Evolutionary conservation across 2,113 vertebrate species (phyloP).

Genomic region (Enhydra lutris): DNA sequence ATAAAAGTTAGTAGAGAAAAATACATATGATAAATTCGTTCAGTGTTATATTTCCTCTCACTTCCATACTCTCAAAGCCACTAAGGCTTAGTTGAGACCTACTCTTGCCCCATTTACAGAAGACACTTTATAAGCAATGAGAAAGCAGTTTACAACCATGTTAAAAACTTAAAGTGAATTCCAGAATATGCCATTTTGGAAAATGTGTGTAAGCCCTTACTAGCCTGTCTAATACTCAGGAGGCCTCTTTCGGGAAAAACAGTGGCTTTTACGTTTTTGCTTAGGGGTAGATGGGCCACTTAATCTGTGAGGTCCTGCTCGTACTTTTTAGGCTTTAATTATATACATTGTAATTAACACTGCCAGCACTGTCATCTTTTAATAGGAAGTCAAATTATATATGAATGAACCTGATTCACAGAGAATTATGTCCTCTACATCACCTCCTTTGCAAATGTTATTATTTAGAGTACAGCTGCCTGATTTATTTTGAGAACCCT

Average conservation of each 20-base stretch:
- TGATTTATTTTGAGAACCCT: not conserved
- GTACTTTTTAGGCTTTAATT: conserved; percentile 10
- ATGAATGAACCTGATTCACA: conserved; percentile 23
- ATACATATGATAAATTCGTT: not conserved
- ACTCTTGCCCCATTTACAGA: not conserved
- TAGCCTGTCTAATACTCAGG: not conserved
- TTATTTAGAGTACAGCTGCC: not conserved
- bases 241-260: not conserved
- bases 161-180: not conserved
- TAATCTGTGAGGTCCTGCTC: not conserved
- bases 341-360: conserved; percentile 21
- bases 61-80: not conserved
- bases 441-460: not conserved
- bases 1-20: not conserved
- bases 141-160: not conserved
- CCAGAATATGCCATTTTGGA: not conserved
- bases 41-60: not conserved
- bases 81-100: not conserved
- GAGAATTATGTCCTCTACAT: not conserved
- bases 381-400: conserved; percentile 30
- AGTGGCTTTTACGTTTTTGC: not conserved
- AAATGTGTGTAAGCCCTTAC: not conserved
- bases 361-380: not conserved
- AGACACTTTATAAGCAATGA: not conserved
- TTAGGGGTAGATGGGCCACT: not conserved